phyloP scores from a whole-genome alignment of 2,797 vertebrate species.

The Hyperoplus immaculatus region DNA sequence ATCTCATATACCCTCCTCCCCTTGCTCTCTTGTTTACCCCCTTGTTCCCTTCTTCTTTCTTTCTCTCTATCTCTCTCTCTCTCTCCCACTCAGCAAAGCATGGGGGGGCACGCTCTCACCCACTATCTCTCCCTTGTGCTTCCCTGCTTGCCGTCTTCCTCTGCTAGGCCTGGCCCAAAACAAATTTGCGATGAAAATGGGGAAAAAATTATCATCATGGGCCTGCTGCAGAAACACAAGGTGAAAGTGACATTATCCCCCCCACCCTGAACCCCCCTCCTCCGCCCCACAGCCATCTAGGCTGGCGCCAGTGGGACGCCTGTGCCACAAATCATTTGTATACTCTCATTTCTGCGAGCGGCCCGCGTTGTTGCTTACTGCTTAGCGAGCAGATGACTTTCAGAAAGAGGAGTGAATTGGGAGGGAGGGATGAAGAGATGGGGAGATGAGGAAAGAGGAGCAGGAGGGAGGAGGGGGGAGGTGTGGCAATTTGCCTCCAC shows the following conservation, averaged over 20 bases:
- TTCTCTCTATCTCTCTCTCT: slow-evolving; percentile 3
- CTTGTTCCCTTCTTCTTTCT: background rate
- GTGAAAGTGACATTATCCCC: slow-evolving; percentile 87
- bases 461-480: slow-evolving; percentile 31
- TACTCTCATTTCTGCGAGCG: slow-evolving; percentile 86
- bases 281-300: slow-evolving; percentile 57
- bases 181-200: slow-evolving; percentile 92
- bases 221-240: slow-evolving; percentile 86
- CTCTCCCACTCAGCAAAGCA: slow-evolving; percentile 42
- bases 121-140: slow-evolving; percentile 41
- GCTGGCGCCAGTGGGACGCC: slow-evolving; percentile 82
- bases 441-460: slow-evolving; percentile 57
- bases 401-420: slow-evolving; percentile 77
- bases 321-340: slow-evolving; percentile 90
- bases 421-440: slow-evolving; percentile 61
- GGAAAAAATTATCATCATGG: slow-evolving; percentile 87
- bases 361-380: slow-evolving; percentile 85
- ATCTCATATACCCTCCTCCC: slow-evolving; percentile 51
- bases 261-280: background rate
- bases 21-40: slow-evolving; percentile 40
- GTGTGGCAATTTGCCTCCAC: slow-evolving; percentile 76
- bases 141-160: slow-evolving; percentile 43
- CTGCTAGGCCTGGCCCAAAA: slow-evolving; percentile 77
- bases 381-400: slow-evolving; percentile 88
- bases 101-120: slow-evolving; percentile 51